Evolutionary conservation across 2,113 vertebrate species (phyloP).

Genomic region (Oreochromis niloticus): DNA sequence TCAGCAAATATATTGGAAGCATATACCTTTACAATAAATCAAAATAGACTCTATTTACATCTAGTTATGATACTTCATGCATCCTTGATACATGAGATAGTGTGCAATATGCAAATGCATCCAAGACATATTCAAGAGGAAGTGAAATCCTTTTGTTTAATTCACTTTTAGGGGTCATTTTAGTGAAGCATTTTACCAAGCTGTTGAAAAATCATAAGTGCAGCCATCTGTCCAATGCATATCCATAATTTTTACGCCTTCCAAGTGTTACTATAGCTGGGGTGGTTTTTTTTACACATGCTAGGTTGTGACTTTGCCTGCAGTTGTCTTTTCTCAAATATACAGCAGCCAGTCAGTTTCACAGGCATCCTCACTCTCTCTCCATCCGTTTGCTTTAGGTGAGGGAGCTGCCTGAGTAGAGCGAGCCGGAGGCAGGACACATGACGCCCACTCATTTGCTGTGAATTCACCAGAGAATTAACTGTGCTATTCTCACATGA

Average conservation of each 20-base stretch:
- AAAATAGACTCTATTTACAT: background rate
- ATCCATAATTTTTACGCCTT: background rate
- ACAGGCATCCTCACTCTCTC: background rate
- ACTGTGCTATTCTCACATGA: background rate
- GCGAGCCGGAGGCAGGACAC: background rate
- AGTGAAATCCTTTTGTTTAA: background rate
- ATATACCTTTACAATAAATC: background rate
- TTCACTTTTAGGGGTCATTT: background rate
- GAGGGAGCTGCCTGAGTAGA: background rate
- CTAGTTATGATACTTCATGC: background rate
- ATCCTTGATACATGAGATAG: background rate
- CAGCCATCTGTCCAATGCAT: background rate
- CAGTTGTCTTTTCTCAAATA: background rate
- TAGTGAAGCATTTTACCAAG: background rate
- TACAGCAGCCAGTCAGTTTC: background rate
- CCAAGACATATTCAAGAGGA: background rate
- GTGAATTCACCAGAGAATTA: background rate
- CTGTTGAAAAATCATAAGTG: background rate
- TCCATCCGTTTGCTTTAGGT: background rate
- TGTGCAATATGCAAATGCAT: background rate
- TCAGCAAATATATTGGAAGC: background rate
- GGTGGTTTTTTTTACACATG: background rate
- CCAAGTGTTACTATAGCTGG: background rate
- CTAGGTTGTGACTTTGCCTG: background rate
- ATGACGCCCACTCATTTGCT: background rate